Evolutionary conservation across 2,797 vertebrate genomes (phyloP).

Genomic region (Coreius guichenoti): DNA sequence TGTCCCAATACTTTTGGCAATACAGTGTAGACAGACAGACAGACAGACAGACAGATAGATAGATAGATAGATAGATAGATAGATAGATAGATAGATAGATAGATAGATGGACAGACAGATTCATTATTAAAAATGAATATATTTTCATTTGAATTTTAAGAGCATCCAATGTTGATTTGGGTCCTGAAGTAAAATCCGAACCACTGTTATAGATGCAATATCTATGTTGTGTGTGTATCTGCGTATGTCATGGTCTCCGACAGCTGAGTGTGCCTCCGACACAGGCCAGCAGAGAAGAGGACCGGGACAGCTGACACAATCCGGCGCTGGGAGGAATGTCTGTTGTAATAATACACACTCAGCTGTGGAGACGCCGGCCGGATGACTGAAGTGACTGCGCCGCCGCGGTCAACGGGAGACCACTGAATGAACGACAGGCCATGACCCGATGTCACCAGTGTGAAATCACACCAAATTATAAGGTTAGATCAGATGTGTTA

Average conservation of each 20-base stretch:
- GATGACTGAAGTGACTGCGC: slow-evolving; percentile 34
- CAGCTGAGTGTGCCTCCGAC: too few species aligned
- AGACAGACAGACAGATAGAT: too few species aligned
- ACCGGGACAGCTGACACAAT: slow-evolving; percentile 75
- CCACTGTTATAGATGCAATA: slow-evolving; percentile 9
- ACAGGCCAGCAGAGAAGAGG: slow-evolving; percentile 47
- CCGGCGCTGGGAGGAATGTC: slow-evolving; percentile 74
- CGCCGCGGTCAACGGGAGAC: not conserved
- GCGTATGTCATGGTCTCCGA: slow-evolving; percentile 68
- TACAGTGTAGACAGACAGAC: too few species aligned
- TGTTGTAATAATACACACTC: slow-evolving; percentile 72
- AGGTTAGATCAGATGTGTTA: not conserved
- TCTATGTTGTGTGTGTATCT: slow-evolving; percentile 51
- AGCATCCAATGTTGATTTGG: too few species aligned
- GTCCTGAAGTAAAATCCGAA: not conserved
- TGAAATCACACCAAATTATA: not conserved
- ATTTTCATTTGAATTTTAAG: not conserved
- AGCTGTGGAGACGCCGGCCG: slow-evolving; percentile 52
- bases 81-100: too few species aligned
- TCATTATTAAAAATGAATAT: not conserved
- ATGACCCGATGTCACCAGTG: slow-evolving; percentile 12
- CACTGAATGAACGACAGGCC: slow-evolving; percentile 19
- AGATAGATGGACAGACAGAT: too few species aligned
- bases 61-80: too few species aligned
- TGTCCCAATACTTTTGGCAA: too few species aligned